Conservation (phyloP, 2,888 invertebrate genomes). For the Cynaeus angustus region DNA sequence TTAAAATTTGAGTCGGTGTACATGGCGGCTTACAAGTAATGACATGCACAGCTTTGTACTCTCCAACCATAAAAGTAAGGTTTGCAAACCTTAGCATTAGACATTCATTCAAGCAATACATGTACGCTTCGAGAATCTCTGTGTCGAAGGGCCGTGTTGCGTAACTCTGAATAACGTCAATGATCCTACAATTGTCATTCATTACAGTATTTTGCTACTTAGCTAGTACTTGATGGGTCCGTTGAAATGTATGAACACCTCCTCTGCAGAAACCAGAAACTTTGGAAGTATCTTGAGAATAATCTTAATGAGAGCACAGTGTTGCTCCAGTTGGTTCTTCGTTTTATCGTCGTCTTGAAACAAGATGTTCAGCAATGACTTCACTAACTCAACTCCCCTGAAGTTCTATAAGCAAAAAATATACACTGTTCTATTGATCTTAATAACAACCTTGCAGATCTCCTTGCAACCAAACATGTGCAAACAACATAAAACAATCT, state of each 20-base stretch:
- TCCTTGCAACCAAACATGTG: not conserved
- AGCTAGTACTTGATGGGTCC: conserved; percentile 18
- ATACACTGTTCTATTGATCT: too few relatives aligned
- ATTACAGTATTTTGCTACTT: not conserved
- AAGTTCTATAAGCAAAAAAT: too few relatives aligned
- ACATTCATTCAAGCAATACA: conserved; percentile 13
- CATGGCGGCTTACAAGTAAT: not conserved
- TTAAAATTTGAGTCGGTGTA: not conserved
- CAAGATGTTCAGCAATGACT: conserved; percentile 2
- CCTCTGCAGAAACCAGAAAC: not conserved
- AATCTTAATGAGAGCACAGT: conserved; percentile 14
- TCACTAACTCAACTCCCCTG: not conserved
- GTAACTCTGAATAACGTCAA: conserved; percentile 11
- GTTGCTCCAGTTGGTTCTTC: conserved; percentile 7
- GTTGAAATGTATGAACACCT: not conserved
- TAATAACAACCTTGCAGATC: not conserved
- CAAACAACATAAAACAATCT: conserved; percentile 33
- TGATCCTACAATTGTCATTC: conserved; percentile 18
- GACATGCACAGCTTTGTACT: not conserved
- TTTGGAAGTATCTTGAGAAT: conserved; percentile 13
- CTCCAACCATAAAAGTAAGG: not conserved
- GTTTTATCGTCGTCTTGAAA: not conserved
- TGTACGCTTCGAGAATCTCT: conserved; percentile 24
- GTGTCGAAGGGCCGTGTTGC: conserved; percentile 6
- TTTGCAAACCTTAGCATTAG: not conserved